Evolutionary conservation across 2,113 vertebrate species (phyloP), one percentile per base, ranked within the genome.

Genomic region (Catharus minimus): DNA sequence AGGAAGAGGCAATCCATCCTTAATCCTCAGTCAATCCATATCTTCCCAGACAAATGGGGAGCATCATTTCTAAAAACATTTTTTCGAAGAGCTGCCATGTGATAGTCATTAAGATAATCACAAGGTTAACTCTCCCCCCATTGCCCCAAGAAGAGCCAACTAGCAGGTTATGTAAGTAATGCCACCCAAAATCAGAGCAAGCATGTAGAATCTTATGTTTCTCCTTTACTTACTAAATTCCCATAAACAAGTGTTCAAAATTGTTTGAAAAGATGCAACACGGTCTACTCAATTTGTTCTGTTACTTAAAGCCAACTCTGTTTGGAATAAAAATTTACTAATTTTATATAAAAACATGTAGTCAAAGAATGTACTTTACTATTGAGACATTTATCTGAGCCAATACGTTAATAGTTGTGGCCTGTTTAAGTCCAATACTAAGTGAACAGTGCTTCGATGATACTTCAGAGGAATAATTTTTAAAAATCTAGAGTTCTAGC

Each of bases 191-290:
- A 79, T 72, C 27, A 84, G 64, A 81, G 22, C 8, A 60, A 84
- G 7, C 3, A 6, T 64, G 11, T 18, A 46, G 61, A 55, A 56
- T 5, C 3, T 66, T 39, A 16, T 26, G 7, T 74, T 78, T 84
- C 55, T 81, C 8, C 36, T 41, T 36, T 88, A n/a, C n/a, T 79
- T 87, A 43, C 32, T 84, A 55, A 89, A 90, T 78, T 86, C 21
- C 26, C 58, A 61, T 9, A 64, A 24, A 13, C 2, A 88, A 89
- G 13, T 44, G 38, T 52, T 90, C n/a, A 9, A 90, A 93, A 77
- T 23, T 3, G 0, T 23, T 53, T 61, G 10, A 64, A 69, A 73
- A 61, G 5, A 32, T 38, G 9, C 0, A 2, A 47, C 15, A 56
- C 3, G 16, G 47, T 64, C 33, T 75, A 74, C 8, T 78, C 13